These are phyloP conservation scores for Cactoblastis cactorum DNA, from an alignment of 2,888 invertebrate species.

Conservation along the genomic window DNA sequence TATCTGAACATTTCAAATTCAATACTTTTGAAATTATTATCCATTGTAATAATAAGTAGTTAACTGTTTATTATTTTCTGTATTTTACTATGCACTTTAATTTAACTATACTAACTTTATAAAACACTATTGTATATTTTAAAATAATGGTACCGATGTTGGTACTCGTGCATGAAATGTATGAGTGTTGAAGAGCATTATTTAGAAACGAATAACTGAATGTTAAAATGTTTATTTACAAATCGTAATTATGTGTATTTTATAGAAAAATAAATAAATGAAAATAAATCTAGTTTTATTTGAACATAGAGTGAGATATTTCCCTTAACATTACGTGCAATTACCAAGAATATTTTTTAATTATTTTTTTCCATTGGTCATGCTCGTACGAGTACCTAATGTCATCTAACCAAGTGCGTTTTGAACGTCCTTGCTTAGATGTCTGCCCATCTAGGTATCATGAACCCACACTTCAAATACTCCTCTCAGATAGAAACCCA, in stretches of 20 bases:
- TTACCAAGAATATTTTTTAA: too few species aligned
- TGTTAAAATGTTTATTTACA: slow-evolving; percentile 78
- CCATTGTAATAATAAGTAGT: neutral
- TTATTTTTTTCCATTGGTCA: too few species aligned
- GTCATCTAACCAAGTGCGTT: too few species aligned
- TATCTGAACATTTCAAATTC: neutral
- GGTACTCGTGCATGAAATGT: slow-evolving; percentile 13
- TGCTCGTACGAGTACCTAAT: too few species aligned
- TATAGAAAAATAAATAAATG: slow-evolving; percentile 74
- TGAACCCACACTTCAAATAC: too few species aligned
- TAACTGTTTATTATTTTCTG: slow-evolving; percentile 1
- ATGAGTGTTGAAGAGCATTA: slow-evolving; percentile 7
- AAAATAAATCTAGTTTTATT: slow-evolving; percentile 35
- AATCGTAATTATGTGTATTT: slow-evolving; percentile 75
- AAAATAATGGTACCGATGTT: neutral
- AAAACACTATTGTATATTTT: slow-evolving; percentile 6
- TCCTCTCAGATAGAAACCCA: too few species aligned
- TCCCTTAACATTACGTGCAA: too few species aligned
- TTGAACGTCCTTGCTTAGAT: too few species aligned
- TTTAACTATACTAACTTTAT: neutral
- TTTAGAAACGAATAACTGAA: slow-evolving; percentile 68
- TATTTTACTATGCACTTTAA: slow-evolving; percentile 3
- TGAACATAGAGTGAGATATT: neutral
- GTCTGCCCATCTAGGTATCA: too few species aligned
- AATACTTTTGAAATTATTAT: neutral